phyloP scores from a whole-genome alignment of 53 echinoderm and acorn worm genomes.

The Patiria pectinifera region DNA sequence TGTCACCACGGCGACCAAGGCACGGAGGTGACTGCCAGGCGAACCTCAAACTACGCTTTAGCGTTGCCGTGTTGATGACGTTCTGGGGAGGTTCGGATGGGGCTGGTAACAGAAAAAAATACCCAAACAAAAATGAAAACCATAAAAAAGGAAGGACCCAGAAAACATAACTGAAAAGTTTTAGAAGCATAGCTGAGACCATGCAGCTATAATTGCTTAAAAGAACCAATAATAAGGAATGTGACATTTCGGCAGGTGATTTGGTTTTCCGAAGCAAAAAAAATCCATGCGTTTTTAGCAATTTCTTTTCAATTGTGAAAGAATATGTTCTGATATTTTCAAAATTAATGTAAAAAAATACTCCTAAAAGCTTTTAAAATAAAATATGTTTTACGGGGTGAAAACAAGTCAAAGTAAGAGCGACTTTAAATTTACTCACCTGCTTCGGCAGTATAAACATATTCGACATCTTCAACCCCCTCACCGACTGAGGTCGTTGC shows the following conservation, averaged over 20 bases:
- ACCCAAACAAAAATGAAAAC: background rate
- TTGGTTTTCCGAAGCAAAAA: too few relatives aligned
- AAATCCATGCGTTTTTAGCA: too few relatives aligned
- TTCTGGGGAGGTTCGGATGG: conserved; percentile 35
- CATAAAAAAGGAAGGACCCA: background rate
- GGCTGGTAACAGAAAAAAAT: background rate
- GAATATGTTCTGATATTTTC: too few relatives aligned
- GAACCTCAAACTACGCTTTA: conserved; percentile 25
- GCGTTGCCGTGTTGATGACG: background rate
- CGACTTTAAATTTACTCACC: background rate
- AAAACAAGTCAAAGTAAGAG: background rate
- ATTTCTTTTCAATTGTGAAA: too few relatives aligned
- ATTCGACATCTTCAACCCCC: background rate
- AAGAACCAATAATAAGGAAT: too few relatives aligned
- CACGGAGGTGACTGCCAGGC: conserved; percentile 54
- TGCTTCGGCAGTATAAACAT: conserved; percentile 19
- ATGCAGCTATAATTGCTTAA: too few relatives aligned
- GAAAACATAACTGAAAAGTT: too few relatives aligned
- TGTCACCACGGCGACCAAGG: conserved; percentile 35
- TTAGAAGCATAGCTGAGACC: too few relatives aligned
- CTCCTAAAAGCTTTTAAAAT: background rate
- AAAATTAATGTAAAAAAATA: background rate
- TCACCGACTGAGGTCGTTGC: conserved; percentile 39
- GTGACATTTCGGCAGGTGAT: too few relatives aligned
- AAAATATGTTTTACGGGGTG: background rate